These are phyloP conservation scores for Pedionomus torquatus DNA, from an alignment of 2,113 vertebrate genomes.

Conservation along the genomic window DNA sequence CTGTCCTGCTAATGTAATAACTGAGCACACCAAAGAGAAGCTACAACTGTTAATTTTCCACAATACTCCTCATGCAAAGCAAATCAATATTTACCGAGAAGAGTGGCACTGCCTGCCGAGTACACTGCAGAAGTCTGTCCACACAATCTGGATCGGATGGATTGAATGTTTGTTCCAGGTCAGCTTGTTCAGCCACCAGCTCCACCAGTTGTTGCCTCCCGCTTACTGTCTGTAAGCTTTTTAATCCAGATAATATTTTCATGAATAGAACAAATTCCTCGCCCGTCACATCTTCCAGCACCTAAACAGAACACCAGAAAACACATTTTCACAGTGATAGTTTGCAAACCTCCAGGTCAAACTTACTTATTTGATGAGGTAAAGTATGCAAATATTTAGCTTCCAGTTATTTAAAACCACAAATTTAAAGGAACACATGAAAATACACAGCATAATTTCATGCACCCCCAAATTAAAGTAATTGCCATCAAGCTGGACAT, in stretches of 20 bases:
- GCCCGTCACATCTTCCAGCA: slow-evolving; percentile 96
- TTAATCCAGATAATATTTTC: slow-evolving; percentile 90
- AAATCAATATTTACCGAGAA: slow-evolving; percentile 86
- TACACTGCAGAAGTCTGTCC: slow-evolving; percentile 96
- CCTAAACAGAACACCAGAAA: slow-evolving; percentile 73
- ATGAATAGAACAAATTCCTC: slow-evolving; percentile 98
- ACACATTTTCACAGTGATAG: not conserved
- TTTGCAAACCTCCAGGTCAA: not conserved
- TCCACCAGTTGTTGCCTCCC: slow-evolving; percentile 95
- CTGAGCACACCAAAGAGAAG: not conserved
- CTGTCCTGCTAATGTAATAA: not conserved
- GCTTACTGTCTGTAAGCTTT: slow-evolving; percentile 92
- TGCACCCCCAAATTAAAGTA: not conserved
- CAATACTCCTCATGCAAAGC: not conserved
- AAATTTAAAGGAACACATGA: not conserved
- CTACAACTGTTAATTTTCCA: not conserved
- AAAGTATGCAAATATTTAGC: not conserved
- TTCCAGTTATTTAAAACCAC: not conserved
- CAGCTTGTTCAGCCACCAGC: slow-evolving; percentile 94
- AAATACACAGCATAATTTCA: not conserved
- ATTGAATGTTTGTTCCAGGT: slow-evolving; percentile 92
- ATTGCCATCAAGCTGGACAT: not conserved
- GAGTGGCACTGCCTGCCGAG: slow-evolving; percentile 93
- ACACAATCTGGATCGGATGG: slow-evolving; percentile 90
- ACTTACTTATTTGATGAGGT: not conserved